Evolutionary conservation across 1,140 invertebrate genomes (phyloP).

Genomic region (Periplaneta americana): DNA sequence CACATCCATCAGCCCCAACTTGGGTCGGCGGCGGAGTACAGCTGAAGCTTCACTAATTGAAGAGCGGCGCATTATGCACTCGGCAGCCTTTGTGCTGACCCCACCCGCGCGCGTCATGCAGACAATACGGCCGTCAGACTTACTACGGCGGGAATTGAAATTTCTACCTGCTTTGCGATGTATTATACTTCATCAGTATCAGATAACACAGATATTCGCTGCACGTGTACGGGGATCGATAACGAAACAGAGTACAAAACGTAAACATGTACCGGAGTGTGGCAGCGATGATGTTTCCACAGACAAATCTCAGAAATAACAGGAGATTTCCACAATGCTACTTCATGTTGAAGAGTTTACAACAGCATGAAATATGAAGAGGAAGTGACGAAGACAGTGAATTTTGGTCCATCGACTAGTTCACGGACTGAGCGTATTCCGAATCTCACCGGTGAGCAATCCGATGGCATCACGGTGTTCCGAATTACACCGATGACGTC

Average conservation of each 20-base stretch:
- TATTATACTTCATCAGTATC: neutral
- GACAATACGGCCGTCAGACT: neutral
- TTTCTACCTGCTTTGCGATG: neutral
- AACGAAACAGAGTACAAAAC: neutral
- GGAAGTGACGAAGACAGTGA: no score
- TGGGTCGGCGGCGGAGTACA: neutral
- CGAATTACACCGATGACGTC: no score
- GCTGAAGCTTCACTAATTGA: neutral
- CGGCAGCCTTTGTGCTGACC: neutral
- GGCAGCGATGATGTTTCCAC: neutral
- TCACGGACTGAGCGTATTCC: no score
- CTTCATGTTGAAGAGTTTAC: no score
- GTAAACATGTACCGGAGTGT: neutral
- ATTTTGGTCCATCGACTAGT: no score
- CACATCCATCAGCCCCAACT: neutral
- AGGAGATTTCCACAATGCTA: no score
- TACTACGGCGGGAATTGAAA: neutral
- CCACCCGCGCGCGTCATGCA: neutral
- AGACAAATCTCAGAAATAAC: no score
- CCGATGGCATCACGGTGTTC: no score
- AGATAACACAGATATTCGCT: neutral
- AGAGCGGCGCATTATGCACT: neutral
- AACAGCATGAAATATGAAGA: no score
- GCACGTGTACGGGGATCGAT: neutral
- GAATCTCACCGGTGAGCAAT: no score